phyloP scores from a whole-genome alignment of 2,113 vertebrate species.

The Cervus canadensis region DNA sequence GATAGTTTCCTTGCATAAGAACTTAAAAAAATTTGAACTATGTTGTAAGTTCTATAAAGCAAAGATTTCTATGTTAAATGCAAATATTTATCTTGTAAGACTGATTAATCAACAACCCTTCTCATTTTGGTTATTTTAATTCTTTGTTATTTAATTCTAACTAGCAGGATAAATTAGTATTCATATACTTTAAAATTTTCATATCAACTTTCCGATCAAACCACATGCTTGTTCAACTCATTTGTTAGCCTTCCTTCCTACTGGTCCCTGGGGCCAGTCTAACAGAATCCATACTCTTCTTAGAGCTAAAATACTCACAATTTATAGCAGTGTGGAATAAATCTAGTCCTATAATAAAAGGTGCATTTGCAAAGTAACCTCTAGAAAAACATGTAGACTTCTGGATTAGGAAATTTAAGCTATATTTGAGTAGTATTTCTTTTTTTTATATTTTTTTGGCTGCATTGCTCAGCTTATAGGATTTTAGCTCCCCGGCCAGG shows the following conservation, averaged over 20 bases:
- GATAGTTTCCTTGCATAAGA: background rate
- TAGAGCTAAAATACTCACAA: slow-evolving; percentile 5
- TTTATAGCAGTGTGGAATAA: background rate
- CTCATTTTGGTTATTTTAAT: background rate
- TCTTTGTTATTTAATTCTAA: background rate
- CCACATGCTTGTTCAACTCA: background rate
- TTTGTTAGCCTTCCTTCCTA: background rate
- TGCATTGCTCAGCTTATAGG: background rate
- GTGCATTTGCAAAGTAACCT: background rate
- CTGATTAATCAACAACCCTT: background rate
- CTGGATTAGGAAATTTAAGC: background rate
- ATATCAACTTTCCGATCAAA: background rate
- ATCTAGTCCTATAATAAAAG: background rate
- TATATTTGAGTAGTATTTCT: background rate
- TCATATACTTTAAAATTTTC: slow-evolving; percentile 18
- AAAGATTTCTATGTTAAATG: slow-evolving; percentile 8
- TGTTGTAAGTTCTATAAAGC: background rate
- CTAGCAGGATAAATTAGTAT: background rate
- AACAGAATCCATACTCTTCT: background rate
- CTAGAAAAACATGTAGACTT: background rate
- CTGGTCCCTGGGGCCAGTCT: background rate
- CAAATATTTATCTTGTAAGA: background rate
- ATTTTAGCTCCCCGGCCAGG: background rate
- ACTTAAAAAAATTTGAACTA: background rate
- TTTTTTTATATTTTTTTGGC: background rate